Evolutionary conservation across 1,140 invertebrate genomes (phyloP), one percentile per base, ranked within the genome.

Genomic region (Pararge aegeria): DNA sequence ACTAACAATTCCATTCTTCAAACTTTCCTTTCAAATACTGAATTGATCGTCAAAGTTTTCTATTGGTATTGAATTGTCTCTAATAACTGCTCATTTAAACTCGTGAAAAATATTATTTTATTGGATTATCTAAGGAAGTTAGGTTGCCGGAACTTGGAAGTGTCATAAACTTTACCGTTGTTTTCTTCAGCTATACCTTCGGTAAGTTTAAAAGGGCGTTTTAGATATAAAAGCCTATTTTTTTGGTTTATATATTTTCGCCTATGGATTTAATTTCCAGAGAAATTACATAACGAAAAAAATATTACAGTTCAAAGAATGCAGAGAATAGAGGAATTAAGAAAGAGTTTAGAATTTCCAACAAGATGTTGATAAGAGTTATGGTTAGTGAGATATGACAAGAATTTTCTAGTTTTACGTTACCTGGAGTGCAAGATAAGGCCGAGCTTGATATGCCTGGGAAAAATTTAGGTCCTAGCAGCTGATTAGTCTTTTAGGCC

Each of bases 11-110:
- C 48, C 50, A 37, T 51, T 58, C 34, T 60, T 38, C 51, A 58
- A 61, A 66, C 54, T 70, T 64, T 54, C 58, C 55, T 46, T 50
- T 55, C 59, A 38, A 65, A 68, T 61, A 65, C 49, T 51, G 50
- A 57, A 55, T 37, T 62, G 44, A 66, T 64, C 66, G 69, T 66
- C 48, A 61, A 71, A 68, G 49, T 71, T 68, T 59, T 55, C 55
- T 61, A 55, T 62, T 55, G 53, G 40, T 66, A 44, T 63, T 58
- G 42, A 66, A 61, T 56, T 57, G 37, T 30, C 29, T 46, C 42
- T 65, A 56, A 60, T 38, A 44, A 58, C 37, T 51, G 51, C 48
- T 58, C 12, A 52, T 55, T 61, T 55, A 55, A 55, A 40, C 19
- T 49, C 48, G 42, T 46, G 20, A 29, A 29, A 53, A 61, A 49